Base-by-base conservation (phyloP, 64 coral and sea anemone species). In the Exaiptasia diaphana region DNA sequence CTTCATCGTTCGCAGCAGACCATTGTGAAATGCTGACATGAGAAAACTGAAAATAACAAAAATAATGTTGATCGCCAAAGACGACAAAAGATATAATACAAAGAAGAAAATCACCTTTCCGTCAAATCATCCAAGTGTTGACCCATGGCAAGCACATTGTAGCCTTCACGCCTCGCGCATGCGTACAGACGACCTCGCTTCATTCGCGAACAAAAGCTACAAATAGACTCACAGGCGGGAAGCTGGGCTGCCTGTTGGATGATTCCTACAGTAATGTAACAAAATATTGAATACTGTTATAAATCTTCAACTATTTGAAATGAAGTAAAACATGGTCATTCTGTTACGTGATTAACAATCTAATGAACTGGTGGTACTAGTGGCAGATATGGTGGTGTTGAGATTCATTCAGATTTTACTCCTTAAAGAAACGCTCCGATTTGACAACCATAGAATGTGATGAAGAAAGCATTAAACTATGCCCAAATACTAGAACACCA, bases 1-100 rank as follows among this genome's bases (percentile, higher is more conserved):
- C 64, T 99, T 99, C 95, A 99, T 99, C 29, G 95, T 99, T 4
- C 90, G 73, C 1, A 99, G 76, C 12, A 99, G 74, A 25, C 95
- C 95, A 46, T 99, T 99, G 44, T 99, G 95, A 64, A 99, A 99
- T 46, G 81, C 95, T 43, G 95, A 99, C 95, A 99, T 99, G 12
- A 99, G 49, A 81, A 99, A 99, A 42, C 95, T 99, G 38, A 7
- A 52, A 18, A 87, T 43, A 28, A 15, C 26, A 58, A 15, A 53
- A 20, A 61, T 36, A 22, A 48, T 26, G 8, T 31, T 43, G 25
- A 23, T 6, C 10, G n/a, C 27, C 12, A 2, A 4, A 54, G 68
- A 40, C 11, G 23, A 18, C 8, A 20, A 26, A 37, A 58, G n/a
- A n/a, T n/a, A 18, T 7, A 41, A 71, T 14, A 77, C 5, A 77